Base-by-base conservation (phyloP, 1,140 invertebrate species). In the Saccostrea cuccullata region DNA sequence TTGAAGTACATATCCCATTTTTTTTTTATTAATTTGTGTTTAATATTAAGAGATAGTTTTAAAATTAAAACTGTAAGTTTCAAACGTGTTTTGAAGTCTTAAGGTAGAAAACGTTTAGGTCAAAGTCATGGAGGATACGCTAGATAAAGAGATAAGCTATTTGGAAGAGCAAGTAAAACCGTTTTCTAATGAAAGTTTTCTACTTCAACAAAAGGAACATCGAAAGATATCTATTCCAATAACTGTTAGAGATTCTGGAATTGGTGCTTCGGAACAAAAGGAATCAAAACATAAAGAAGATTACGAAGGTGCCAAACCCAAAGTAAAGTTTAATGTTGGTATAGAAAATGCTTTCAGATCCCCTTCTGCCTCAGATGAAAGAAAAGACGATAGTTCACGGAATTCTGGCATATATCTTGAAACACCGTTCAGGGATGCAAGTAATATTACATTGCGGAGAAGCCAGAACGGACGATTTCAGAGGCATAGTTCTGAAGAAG, bases 231-330 rank as follows among this genome's bases (percentile, higher is more conserved):
- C 67, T 11, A 70, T 8, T n/a, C 67, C 67, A 23, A 11, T 70
- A 23, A 70, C n/a, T 9, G 67, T n/a, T 6, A 70, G 67, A 70
- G 67, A 70, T 70, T 70, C 67, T 70, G 67, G 67, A 17, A 70
- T 70, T 70, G 67, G 67, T 70, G 67, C n/a, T 70, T 70, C 67
- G 67, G 67, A 5, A 70, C 67, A 70, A 70, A 70, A 70, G 5
- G 67, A n/a, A 11, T n/a, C 67, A 70, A 23, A 70, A 23, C 20
- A n/a, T 36, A 2, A 36, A 36, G 30, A 36, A 36, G 30, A 36
- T 36, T 36, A 36, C 30, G 30, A 36, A 36, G 67, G 67, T 23
- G 67, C 67, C 1, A n/a, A 26, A 23, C n/a, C 67, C 1, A 70
- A 70, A 70, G 67, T 70, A 23, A 70, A 70, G n/a, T 70, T 70